Base-by-base conservation (phyloP, 37 sponge, comb jelly and placozoan species). In the Sycon ciliatum region DNA sequence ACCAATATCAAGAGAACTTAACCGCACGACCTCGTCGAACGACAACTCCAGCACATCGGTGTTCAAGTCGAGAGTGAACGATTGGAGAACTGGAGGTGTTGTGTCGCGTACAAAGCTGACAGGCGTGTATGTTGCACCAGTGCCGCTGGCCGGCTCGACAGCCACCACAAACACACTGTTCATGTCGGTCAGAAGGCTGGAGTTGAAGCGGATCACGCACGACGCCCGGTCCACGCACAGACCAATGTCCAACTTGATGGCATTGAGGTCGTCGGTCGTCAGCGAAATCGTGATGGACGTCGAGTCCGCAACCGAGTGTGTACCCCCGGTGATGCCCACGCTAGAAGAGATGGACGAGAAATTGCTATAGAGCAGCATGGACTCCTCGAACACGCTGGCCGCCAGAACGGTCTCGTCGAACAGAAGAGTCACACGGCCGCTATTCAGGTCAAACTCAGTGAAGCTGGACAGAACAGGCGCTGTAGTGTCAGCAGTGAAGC, bases 21-120 rank as follows among this genome's bases (percentile, higher is more conserved):
- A 57, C 16, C 66, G 69, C 26, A 90, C 78, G 16, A 83, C 82
- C 60, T 90, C 91, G 9, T 57, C 46, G 72, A 90, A 90, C 7
- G 62, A 71, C 32, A 90, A 39, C 0, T 20, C 26, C 31, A 90
- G 60, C 4, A 35, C 24, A 2, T 83, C 91, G 32, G 35, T 72
- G 56, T 90, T 77, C 78, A 90, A 49, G 55, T 90, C 81, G 0
- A 90, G 68, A 3, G 40, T n/a, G n/a, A n/a, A n/a, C n/a, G n/a
- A n/a, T n/a, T n/a, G n/a, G n/a, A n/a, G n/a, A n/a, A n/a, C n/a
- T n/a, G n/a, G n/a, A n/a, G n/a, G n/a, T n/a, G n/a, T n/a, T n/a
- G n/a, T n/a, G n/a, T n/a, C n/a, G n/a, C n/a, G n/a, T n/a, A n/a
- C n/a, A n/a, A n/a, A n/a, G n/a, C n/a, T n/a, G n/a, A n/a, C n/a